phyloP scores from a whole-genome alignment of 2,888 invertebrate species.

The Parapristionchus giblindavisi region DNA sequence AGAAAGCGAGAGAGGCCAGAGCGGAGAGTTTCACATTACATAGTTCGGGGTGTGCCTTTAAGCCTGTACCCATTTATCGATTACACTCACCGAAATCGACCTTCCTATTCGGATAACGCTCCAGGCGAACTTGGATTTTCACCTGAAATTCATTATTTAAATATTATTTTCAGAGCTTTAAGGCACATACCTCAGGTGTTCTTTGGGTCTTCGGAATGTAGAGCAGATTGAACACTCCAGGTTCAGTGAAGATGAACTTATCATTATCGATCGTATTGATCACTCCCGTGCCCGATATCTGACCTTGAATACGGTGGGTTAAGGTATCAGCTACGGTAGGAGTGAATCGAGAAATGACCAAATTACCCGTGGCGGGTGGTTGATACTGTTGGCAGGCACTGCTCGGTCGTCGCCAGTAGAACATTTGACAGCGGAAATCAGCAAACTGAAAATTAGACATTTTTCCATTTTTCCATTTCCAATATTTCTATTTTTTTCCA shows the following conservation, averaged over 20 bases:
- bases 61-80: too few relatives aligned
- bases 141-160: too few relatives aligned
- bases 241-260: conserved; percentile 90
- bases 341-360: not conserved
- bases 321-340: not conserved
- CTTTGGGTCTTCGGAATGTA: conserved; percentile 35
- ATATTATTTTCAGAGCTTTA: too few relatives aligned
- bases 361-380: conserved; percentile 61
- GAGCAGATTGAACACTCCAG: conserved; percentile 87
- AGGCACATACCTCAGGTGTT: conserved; percentile 33
- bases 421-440: conserved; percentile 90
- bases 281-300: conserved; percentile 91
- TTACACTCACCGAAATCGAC: conserved; percentile 44
- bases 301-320: conserved; percentile 73
- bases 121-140: conserved; percentile 42
- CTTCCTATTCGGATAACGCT: conserved; percentile 42
- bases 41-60: too few relatives aligned
- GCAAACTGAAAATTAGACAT: too few relatives aligned
- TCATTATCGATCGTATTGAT: conserved; percentile 88
- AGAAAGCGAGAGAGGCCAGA: too few relatives aligned
- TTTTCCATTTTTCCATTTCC: too few relatives aligned
- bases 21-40: too few relatives aligned
- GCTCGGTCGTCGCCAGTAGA: conserved; percentile 87
- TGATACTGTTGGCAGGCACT: conserved; percentile 86
- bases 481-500: too few relatives aligned